These are phyloP conservation scores for Melanotaenia parkinsoni DNA, from an alignment of 2,797 vertebrate species.

Conservation along the genomic window DNA sequence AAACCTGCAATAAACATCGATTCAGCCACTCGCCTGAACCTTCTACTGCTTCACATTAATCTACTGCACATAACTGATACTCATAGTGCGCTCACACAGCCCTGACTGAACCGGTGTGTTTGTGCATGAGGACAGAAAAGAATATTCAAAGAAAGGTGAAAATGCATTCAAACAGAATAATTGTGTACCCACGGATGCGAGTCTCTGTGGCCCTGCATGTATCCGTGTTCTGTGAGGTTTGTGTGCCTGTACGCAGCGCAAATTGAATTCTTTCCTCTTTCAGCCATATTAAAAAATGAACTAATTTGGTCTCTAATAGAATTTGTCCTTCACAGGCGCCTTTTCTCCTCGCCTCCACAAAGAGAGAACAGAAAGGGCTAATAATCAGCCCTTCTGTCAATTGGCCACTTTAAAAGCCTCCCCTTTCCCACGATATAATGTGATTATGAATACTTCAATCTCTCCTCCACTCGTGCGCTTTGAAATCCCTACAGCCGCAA, in stretches of 20 bases:
- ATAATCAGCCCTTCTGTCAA: slow-evolving; percentile 84
- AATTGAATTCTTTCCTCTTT: slow-evolving; percentile 85
- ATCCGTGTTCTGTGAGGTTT: slow-evolving; percentile 12
- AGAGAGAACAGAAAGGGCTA: slow-evolving; percentile 78
- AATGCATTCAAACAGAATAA: slow-evolving; percentile 4
- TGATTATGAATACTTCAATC: slow-evolving; percentile 87
- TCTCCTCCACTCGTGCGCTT: slow-evolving; percentile 72
- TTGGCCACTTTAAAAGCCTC: slow-evolving; percentile 83
- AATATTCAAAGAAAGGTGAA: slow-evolving; percentile 1
- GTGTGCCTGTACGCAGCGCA: slow-evolving; percentile 54
- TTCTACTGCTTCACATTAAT: slow-evolving; percentile 93
- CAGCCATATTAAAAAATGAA: slow-evolving; percentile 83
- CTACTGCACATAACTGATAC: slow-evolving; percentile 97
- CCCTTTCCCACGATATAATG: slow-evolving; percentile 81
- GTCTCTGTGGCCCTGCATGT: background rate
- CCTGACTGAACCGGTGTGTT: slow-evolving; percentile 44
- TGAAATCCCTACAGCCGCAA: slow-evolving; percentile 69
- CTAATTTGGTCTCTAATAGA: slow-evolving; percentile 84
- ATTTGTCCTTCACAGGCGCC: slow-evolving; percentile 83
- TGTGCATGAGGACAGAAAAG: background rate
- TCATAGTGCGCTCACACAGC: slow-evolving; percentile 70
- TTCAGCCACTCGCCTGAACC: slow-evolving; percentile 88
- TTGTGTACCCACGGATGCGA: slow-evolving; percentile 17
- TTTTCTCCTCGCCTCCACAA: slow-evolving; percentile 73
- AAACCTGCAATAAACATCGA: slow-evolving; percentile 97